Evolutionary conservation across 2,888 invertebrate genomes (phyloP).

Genomic region (Calameuta pallipes): DNA sequence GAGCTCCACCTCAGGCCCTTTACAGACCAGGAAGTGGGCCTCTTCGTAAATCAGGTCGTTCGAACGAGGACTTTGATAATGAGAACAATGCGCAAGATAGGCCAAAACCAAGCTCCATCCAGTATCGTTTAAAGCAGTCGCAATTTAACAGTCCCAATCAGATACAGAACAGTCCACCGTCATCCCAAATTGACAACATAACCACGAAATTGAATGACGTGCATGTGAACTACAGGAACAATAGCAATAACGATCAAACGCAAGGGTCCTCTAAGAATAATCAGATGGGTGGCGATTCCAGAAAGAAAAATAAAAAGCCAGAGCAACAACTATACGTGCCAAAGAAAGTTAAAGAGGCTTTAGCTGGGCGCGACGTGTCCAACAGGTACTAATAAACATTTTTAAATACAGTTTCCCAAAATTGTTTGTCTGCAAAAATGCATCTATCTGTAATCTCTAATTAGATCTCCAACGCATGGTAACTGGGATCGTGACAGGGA

Average conservation of each 20-base stretch:
- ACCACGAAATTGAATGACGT: conserved; percentile 52
- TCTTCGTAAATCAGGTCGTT: conserved; percentile 75
- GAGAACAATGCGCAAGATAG: conserved; percentile 50
- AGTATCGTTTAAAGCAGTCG: conserved; percentile 52
- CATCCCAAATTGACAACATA: conserved; percentile 47
- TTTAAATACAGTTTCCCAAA: neutral
- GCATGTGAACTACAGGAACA: conserved; percentile 47
- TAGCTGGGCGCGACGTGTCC: conserved; percentile 59
- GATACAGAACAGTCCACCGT: conserved; percentile 36
- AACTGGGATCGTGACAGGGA: conserved; percentile 39
- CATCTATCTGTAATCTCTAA: neutral
- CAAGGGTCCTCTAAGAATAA: conserved; percentile 44
- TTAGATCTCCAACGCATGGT: conserved; percentile 44
- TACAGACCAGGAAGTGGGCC: conserved; percentile 84
- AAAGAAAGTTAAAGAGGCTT: conserved; percentile 66
- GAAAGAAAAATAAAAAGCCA: conserved; percentile 68
- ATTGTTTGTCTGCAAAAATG: neutral
- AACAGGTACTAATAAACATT: conserved; percentile 47
- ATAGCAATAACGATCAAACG: conserved; percentile 45
- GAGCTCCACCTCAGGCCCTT: conserved; percentile 77
- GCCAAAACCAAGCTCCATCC: conserved; percentile 50
- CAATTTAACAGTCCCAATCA: conserved; percentile 46
- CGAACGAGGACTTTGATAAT: conserved; percentile 71
- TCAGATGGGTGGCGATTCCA: conserved; percentile 45
- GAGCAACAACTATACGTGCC: conserved; percentile 70